Conservation (phyloP, 2,113 vertebrate species). For the Ginglymostoma cirratum region DNA sequence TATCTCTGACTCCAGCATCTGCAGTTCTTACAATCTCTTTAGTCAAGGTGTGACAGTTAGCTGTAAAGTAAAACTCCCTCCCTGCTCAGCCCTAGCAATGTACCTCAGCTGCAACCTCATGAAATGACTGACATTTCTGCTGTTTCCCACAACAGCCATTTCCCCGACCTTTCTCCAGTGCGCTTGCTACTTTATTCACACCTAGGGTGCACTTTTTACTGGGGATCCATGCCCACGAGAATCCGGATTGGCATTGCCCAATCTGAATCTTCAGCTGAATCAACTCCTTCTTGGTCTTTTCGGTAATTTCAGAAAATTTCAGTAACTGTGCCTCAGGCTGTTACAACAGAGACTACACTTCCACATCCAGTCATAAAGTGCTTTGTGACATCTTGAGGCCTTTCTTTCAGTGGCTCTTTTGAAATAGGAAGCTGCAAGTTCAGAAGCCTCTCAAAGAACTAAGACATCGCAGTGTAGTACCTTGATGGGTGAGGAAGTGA, state of each 20-base stretch:
- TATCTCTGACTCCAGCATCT: no score
- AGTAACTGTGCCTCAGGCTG: not conserved
- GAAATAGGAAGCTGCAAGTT: not conserved
- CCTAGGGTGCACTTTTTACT: not conserved
- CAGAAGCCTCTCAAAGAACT: not conserved
- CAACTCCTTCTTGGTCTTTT: not conserved
- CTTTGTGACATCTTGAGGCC: not conserved
- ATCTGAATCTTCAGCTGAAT: not conserved
- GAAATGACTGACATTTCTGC: not conserved
- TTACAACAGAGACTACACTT: not conserved
- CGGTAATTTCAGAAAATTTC: not conserved
- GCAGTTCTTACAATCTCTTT: not conserved
- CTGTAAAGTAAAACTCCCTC: not conserved
- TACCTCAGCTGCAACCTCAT: not conserved
- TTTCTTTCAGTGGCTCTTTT: not conserved
- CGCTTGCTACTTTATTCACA: not conserved
- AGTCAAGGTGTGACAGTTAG: not conserved
- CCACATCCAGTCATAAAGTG: not conserved
- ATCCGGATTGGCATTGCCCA: not conserved
- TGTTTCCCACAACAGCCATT: not conserved
- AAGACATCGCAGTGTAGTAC: not conserved
- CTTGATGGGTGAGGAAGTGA: not conserved
- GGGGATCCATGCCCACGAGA: not conserved
- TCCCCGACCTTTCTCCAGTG: not conserved
- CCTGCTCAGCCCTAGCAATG: not conserved